A percentile compares a stretch with the other conserved stretches of the same genome.
Evolutionary conservation across 2,113 vertebrate genomes (phyloP).

Genomic region (Sciurus niger): DNA sequence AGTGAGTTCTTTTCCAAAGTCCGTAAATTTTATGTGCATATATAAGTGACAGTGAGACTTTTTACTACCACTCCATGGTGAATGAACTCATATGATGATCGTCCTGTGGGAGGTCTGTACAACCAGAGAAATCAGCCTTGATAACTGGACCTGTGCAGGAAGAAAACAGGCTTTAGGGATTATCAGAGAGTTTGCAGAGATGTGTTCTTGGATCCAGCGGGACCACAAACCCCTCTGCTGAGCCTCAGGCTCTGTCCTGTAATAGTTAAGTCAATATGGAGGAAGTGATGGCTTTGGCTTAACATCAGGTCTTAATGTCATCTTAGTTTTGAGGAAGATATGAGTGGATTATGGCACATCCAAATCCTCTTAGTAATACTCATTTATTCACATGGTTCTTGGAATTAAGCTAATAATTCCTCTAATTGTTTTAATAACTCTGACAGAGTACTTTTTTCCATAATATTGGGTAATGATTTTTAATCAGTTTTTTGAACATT

Average conservation of each 20-base stretch:
- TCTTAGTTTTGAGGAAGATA: neutral
- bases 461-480: constrained; percentile 22
- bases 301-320: neutral
- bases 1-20: constrained; percentile 25
- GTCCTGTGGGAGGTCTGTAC: neutral
- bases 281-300: neutral
- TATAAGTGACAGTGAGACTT: neutral
- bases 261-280: neutral
- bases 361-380: neutral
- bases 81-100: neutral
- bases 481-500: neutral
- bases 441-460: neutral
- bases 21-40: neutral
- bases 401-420: neutral
- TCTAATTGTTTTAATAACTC: neutral
- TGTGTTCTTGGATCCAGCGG: neutral
- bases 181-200: neutral
- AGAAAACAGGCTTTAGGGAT: neutral
- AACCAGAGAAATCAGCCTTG: neutral
- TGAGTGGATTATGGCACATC: neutral
- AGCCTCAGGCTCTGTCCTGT: neutral
- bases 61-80: neutral
- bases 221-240: neutral
- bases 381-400: neutral
- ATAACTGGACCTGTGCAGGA: neutral